Evolutionary conservation across 2,888 invertebrate species (phyloP).

Genomic region (Oxycera nigricornis): DNA sequence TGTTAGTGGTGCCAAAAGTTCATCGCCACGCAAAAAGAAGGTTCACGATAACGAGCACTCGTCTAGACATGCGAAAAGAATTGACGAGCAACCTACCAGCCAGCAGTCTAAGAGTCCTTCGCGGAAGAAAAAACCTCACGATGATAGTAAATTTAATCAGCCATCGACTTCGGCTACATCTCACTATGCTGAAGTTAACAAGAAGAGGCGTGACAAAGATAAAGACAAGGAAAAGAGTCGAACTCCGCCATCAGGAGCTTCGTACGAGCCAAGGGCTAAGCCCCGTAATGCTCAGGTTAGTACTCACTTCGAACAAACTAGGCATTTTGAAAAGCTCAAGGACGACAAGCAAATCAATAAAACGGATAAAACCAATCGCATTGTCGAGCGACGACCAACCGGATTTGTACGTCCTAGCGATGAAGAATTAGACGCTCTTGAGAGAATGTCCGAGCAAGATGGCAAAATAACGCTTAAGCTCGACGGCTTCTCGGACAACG

Average conservation of each 20-base stretch:
- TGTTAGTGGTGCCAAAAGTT: background rate
- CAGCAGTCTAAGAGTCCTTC: background rate
- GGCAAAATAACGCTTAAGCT: background rate
- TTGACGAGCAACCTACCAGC: background rate
- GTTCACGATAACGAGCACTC: conserved; percentile 20
- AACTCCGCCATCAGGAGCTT: background rate
- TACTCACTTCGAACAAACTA: conserved; percentile 10
- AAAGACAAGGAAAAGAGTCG: conserved; percentile 3
- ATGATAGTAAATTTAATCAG: conserved; percentile 31
- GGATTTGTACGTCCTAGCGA: conserved; percentile 29
- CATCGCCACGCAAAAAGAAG: conserved; percentile 15
- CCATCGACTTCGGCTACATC: conserved; percentile 27
- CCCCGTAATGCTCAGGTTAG: background rate
- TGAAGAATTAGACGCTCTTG: conserved; percentile 34
- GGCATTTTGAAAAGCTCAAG: conserved; percentile 36
- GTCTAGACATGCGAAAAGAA: conserved; percentile 3
- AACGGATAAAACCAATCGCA: background rate
- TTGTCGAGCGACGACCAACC: conserved; percentile 37
- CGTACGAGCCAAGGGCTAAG: background rate
- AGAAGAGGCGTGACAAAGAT: conserved; percentile 18
- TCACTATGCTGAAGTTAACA: conserved; percentile 29
- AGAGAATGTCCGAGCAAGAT: background rate
- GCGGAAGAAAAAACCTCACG: conserved; percentile 19
- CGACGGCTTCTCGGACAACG: conserved; percentile 43
- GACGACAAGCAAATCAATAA: conserved; percentile 11